A percentile compares a stretch with the other conserved stretches of the same genome.
Evolutionary conservation across 37 sponge, comb jelly and placozoan species (phyloP).

Genomic region (Dysidea cf. avara): DNA sequence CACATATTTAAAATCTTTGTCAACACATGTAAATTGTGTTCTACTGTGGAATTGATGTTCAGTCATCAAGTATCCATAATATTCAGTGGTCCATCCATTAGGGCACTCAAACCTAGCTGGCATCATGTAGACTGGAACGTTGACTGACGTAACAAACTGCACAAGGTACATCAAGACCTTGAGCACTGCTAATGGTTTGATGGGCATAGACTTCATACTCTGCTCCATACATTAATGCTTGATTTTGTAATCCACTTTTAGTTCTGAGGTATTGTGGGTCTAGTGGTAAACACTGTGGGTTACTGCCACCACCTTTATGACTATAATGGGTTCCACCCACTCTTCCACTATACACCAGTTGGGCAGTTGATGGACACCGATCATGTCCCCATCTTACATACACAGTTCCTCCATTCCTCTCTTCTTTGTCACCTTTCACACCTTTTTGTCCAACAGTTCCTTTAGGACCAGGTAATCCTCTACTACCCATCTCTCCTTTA

Average conservation of each 20-base stretch:
- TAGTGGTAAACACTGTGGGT: slow-evolving; percentile 10
- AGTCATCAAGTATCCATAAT: too few species aligned
- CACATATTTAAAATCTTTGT: too few species aligned
- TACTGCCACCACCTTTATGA: slow-evolving; percentile 16
- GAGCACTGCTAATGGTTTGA: too few species aligned
- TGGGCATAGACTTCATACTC: too few species aligned
- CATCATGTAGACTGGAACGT: too few species aligned
- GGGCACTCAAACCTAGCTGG: too few species aligned
- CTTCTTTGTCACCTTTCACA: not conserved
- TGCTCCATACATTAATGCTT: too few species aligned
- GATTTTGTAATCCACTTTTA: not conserved
- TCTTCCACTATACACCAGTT: slow-evolving; percentile 23
- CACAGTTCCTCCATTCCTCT: not conserved
- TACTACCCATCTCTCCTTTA: not conserved
- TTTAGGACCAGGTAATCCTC: not conserved
- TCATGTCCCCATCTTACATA: slow-evolving; percentile 28
- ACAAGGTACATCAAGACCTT: too few species aligned
- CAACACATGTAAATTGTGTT: too few species aligned
- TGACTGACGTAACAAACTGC: too few species aligned
- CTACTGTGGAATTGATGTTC: too few species aligned
- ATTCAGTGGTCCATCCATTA: too few species aligned
- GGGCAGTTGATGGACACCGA: slow-evolving; percentile 9
- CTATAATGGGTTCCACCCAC: not conserved
- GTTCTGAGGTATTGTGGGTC: slow-evolving; percentile 1
- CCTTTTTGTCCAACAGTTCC: not conserved